Base-by-base conservation (phyloP, 2,888 invertebrate species). In the Cetonia aurata region DNA sequence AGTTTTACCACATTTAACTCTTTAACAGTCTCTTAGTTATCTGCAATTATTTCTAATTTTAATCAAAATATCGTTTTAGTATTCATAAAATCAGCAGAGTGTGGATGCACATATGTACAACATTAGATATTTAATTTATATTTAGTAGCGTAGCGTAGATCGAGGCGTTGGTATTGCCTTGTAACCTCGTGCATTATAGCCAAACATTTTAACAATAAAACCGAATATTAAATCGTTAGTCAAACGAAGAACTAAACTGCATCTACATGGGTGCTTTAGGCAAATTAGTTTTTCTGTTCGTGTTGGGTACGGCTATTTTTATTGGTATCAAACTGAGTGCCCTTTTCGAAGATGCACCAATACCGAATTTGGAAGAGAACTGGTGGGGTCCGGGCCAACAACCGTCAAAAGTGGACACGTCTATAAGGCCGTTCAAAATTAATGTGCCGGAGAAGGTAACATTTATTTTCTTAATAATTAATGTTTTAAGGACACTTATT, bases 341-440 rank as follows among this genome's bases (percentile, higher is more conserved):
- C 10, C 53, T 74, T 4, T 48, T 67, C 12, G 25, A 71, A 55
- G 56, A 71, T 15, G 72, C 75, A 1, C 73, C 73, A 6, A 3
- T 72, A 15, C 77, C 77, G 6, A 65, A 72, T 60, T 60, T 78
- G 17, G 71, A 78, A 46, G 79, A 88, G 10, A 81, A 85, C 19
- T 88, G 88, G 81, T 91, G 91, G 91, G 90, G 90, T 0, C 80
- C 84, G 0, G 87, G 87, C 50, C 78, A 84, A 37, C 82, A 84
- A 37, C 82, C 81, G 33, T 82, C 81, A 53, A 81, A 86, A 19
- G 84, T 83, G 31, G 88, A 89, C 76, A 78, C 81, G 0, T 84
- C 86, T 19, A 86, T 91, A 62, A 85, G 84, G 71, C 87, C 88
- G 0, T 91, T 87, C 76, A 84, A 85, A 77, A 88, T 92, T 73